Percentiles rank a stretch among this genome's conserved stretches.
Conservation (phyloP, 2,797 vertebrate genomes). For the Cossypha niveicapilla region DNA sequence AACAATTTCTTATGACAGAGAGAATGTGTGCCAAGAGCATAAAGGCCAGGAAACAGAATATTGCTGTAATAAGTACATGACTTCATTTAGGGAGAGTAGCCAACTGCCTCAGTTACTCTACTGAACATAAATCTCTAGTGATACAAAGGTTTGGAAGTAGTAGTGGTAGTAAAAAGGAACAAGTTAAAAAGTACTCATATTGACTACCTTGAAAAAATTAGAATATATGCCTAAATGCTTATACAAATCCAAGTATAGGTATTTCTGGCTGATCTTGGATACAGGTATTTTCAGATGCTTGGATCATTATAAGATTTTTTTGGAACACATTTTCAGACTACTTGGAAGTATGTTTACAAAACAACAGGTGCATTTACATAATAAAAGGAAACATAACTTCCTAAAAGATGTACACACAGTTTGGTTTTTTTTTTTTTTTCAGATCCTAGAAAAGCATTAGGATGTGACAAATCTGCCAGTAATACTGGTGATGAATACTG, state of each 20-base stretch:
- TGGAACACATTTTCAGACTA: background rate
- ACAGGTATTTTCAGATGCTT: background rate
- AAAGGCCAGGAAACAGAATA: background rate
- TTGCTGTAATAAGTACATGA: background rate
- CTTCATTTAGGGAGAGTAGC: background rate
- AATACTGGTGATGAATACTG: background rate
- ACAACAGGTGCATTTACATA: background rate
- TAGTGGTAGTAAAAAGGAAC: background rate
- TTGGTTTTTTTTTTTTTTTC: background rate
- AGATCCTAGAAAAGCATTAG: background rate
- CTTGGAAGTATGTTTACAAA: background rate
- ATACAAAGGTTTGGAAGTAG: background rate
- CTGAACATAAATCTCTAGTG: background rate
- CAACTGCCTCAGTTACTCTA: background rate
- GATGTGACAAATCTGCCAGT: background rate
- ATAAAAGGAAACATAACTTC: background rate
- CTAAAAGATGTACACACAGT: background rate
- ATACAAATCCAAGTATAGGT: background rate
- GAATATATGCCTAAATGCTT: background rate
- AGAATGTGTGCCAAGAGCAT: background rate
- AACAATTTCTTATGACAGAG: background rate
- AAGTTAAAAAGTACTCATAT: background rate
- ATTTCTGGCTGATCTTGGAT: background rate
- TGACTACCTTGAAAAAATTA: background rate
- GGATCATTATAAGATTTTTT: background rate